Conservation (phyloP, 2,113 vertebrate genomes). For the Sapayoa aenigma region DNA sequence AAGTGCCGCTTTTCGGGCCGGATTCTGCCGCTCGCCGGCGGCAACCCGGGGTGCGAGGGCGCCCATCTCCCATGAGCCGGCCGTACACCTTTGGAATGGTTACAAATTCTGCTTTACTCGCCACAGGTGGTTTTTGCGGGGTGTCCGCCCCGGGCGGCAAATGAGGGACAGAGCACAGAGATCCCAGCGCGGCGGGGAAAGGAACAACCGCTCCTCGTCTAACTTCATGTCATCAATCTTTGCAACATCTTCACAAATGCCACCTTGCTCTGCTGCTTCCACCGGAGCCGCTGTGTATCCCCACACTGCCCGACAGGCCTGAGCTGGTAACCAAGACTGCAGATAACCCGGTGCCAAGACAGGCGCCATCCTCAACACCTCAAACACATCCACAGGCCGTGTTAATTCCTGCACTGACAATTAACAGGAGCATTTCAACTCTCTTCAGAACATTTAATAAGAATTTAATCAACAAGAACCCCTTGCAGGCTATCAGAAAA, state of each 20-base stretch:
- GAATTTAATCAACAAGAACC: background rate
- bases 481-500: background rate
- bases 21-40: rapidly evolving
- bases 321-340: background rate
- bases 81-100: no score
- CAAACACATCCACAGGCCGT: background rate
- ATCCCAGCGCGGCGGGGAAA: rapidly evolving
- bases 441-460: background rate
- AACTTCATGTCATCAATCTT: background rate
- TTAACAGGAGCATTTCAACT: background rate
- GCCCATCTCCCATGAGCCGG: rapidly evolving
- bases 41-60: rapidly evolving
- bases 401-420: background rate
- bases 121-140: background rate
- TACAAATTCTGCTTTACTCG: rapidly evolving
- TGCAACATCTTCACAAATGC: background rate
- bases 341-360: background rate
- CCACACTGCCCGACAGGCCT: rapidly evolving
- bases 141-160: background rate
- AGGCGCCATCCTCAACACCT: background rate
- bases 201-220: background rate
- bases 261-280: background rate
- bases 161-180: rapidly evolving
- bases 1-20: rapidly evolving
- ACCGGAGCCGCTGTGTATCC: rapidly evolving